A percentile compares a stretch with the other conserved stretches of the same genome.
phyloP scores from a whole-genome alignment of 2,888 invertebrate species.

The Hyppa rectilinea region DNA sequence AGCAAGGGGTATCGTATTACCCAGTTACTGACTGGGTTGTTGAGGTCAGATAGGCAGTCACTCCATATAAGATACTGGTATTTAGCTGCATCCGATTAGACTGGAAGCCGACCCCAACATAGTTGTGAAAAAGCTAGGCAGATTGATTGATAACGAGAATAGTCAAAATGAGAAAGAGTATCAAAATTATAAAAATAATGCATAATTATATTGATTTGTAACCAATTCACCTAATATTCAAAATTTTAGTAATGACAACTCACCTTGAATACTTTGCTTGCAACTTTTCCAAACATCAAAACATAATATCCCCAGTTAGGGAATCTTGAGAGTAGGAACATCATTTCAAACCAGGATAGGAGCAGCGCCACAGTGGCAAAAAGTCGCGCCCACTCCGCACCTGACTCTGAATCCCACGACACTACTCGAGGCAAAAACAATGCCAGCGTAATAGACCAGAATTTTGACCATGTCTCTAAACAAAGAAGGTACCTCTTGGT shows the following conservation, averaged over 20 bases:
- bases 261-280: slow-evolving; percentile 89
- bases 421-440: slow-evolving; percentile 74
- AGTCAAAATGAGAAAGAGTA: neutral
- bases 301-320: slow-evolving; percentile 90
- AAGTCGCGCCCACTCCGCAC: slow-evolving; percentile 82
- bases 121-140: too few species aligned
- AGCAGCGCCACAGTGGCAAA: slow-evolving; percentile 87
- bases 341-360: slow-evolving; percentile 89
- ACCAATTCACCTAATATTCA: neutral
- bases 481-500: slow-evolving; percentile 83
- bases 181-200: neutral
- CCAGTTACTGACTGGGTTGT: too few species aligned
- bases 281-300: slow-evolving; percentile 90
- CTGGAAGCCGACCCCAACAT: too few species aligned
- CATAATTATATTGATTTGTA: neutral
- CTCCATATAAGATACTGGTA: too few species aligned
- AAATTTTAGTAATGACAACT: slow-evolving; percentile 1
- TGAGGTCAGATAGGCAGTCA: too few species aligned
- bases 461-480: slow-evolving; percentile 89
- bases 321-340: slow-evolving; percentile 89
- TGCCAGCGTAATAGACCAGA: slow-evolving; percentile 81
- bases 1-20: too few species aligned
- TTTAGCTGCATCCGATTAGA: too few species aligned
- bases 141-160: neutral
- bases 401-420: slow-evolving; percentile 58